Percentiles rank a stretch among this genome's conserved stretches.
These are phyloP conservation scores for Palythoa grandiflora DNA, from an alignment of 92 coral and sea anemone species.

Conservation along the genomic window DNA sequence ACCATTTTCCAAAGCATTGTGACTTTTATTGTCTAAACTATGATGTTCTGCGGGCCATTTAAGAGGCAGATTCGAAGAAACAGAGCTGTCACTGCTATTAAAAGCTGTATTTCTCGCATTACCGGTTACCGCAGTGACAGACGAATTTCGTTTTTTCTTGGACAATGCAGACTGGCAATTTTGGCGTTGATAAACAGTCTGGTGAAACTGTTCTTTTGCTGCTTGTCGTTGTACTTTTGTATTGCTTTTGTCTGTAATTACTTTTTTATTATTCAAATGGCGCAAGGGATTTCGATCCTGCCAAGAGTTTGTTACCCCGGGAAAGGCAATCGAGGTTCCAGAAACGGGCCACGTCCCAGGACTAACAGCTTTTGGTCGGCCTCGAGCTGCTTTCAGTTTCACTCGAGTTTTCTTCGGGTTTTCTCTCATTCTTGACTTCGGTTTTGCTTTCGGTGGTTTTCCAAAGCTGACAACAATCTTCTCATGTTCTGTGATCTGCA, in stretches of 20 bases:
- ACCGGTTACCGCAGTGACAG: no score
- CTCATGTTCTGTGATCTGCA: slow-evolving; percentile 89
- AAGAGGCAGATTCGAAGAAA: no score
- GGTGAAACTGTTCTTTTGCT: no score
- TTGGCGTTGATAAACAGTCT: no score
- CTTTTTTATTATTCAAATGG: slow-evolving; percentile 43
- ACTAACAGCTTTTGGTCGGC: slow-evolving; percentile 4
- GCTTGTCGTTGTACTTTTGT: no score
- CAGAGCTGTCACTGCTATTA: no score
- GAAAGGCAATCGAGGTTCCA: slow-evolving; percentile 22
- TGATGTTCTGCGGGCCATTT: no score
- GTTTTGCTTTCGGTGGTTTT: slow-evolving; percentile 29
- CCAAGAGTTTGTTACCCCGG: slow-evolving; percentile 13
- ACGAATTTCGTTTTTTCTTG: no score
- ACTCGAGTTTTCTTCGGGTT: slow-evolving; percentile 26
- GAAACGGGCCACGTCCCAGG: slow-evolving; percentile 16
- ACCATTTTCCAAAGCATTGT: slow-evolving; percentile 7
- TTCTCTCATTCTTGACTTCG: slow-evolving; percentile 16
- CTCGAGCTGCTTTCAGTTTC: slow-evolving; percentile 31
- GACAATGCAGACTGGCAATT: no score
- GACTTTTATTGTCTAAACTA: no score
- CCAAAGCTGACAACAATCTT: slow-evolving; percentile 83
- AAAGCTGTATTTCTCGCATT: no score
- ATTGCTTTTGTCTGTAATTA: slow-evolving; percentile 13
- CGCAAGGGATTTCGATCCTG: slow-evolving; percentile 16